Base-by-base conservation (phyloP, 2,797 vertebrate species). In the Pseudochaenichthys georgianus region DNA sequence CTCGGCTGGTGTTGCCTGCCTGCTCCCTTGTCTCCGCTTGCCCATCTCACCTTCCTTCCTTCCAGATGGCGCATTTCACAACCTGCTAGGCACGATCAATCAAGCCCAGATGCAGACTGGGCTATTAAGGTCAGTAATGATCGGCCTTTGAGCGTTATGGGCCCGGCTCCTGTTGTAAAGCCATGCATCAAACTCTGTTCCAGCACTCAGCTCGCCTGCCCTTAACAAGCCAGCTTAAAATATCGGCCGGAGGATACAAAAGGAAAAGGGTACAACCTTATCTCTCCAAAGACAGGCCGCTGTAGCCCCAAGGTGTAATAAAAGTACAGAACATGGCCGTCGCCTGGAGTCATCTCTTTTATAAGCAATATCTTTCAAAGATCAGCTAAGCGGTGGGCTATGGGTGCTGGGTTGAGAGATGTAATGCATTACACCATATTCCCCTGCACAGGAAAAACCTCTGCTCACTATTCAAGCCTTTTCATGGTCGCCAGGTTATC, bases 241-340 rank as follows among this genome's bases (percentile, higher is more conserved):
- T 96, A 97, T 94, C 91, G 95, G 95, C 96, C 95, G 93, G 95
- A 92, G 96, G 96, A 96, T 95, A 94, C 92, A 94, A 96, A 95
- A 97, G 96, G 96, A 96, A 98, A 97, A 97, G 97, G 96, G 95
- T 96, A 95, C 95, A 96, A 96, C 96, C 96, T 97, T 96, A 95
- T 97, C 97, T 97, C 96, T 97, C 97, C 95, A 91, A 95, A 96
- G 97, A 97, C 97, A 94, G 89, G 93, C 96, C 87, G 84, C 76
- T 93, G 94, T 95, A 95, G 96, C 97, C 96, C 97, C 95, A 93
- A 97, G 96, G 96, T 84, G 42, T 96, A 96, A 97, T 98, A 98
- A 98, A 97, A 96, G 95, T 94, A 96, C 96, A 95, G 92, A 95
- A 96, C 95, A 96, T 96, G 93, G 94, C 96, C 93, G 93, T 95